A percentile compares a stretch with the other conserved stretches of the same genome.
Evolutionary conservation across 2,888 invertebrate species (phyloP).

Genomic region (Cacoxenus indagator): DNA sequence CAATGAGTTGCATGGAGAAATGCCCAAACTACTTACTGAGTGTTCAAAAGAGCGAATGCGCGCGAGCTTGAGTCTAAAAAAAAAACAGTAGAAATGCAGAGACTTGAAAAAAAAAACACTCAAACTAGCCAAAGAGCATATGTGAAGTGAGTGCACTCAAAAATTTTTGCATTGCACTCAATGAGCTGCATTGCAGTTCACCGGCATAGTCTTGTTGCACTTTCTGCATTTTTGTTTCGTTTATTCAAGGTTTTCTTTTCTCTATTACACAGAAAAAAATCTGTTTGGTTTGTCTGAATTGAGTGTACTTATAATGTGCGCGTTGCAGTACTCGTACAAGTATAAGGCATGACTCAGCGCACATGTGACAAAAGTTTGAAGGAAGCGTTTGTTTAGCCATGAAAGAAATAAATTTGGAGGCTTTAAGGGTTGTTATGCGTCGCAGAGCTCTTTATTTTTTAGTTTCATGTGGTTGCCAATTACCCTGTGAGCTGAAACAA

Average conservation of each 20-base stretch:
- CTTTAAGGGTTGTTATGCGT: neutral
- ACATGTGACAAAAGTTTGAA: neutral
- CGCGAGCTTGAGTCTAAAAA: neutral
- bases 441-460: too few species aligned
- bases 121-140: too few species aligned
- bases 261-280: neutral
- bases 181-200: neutral
- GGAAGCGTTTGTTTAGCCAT: neutral
- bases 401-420: neutral
- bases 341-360: neutral
- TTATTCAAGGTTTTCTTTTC: neutral
- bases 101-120: neutral
- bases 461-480: too few species aligned
- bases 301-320: neutral
- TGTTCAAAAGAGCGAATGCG: neutral
- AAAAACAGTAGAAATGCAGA: neutral
- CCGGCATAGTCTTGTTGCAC: neutral
- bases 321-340: too few species aligned
- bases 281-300: neutral
- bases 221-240: neutral
- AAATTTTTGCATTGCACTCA: neutral
- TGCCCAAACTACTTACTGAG: neutral
- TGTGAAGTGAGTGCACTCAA: neutral
- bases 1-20: neutral
- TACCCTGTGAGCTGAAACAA: too few species aligned